Evolutionary conservation across 2,888 invertebrate species (phyloP).

Genomic region (Trichogramma evanescens): DNA sequence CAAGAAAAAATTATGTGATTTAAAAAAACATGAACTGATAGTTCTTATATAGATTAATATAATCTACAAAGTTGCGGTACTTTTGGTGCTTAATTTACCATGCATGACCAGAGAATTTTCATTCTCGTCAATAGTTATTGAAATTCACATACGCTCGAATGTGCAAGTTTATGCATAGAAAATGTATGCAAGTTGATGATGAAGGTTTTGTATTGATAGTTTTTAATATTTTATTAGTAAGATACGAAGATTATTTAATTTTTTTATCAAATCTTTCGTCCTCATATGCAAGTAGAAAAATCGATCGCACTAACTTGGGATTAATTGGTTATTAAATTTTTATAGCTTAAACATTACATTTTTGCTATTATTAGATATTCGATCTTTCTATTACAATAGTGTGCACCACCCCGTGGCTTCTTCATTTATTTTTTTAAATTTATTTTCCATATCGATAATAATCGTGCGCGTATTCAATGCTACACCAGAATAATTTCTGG

Average conservation of each 20-base stretch:
- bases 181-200: constrained; percentile 10
- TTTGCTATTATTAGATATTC: neutral
- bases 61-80: constrained; percentile 18
- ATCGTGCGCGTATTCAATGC: no score
- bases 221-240: no score
- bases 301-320: constrained; percentile 42
- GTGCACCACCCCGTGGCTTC: no score
- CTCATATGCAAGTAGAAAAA: constrained; percentile 20
- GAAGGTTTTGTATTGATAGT: neutral
- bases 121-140: neutral
- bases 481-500: no score
- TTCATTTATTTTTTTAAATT: constrained; percentile 6
- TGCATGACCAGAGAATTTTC: constrained; percentile 13
- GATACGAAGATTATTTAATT: no score
- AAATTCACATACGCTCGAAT: neutral
- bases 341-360: constrained; percentile 16
- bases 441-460: neutral
- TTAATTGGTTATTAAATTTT: constrained; percentile 8
- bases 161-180: neutral
- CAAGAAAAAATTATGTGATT: constrained; percentile 2
- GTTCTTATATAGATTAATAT: neutral
- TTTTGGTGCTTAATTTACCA: constrained; percentile 19
- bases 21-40: constrained; percentile 12
- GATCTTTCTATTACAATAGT: no score
- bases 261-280: neutral